These are phyloP conservation scores for Ifrita kowaldi DNA, from an alignment of 2,113 vertebrate species.

Conservation along the genomic window DNA sequence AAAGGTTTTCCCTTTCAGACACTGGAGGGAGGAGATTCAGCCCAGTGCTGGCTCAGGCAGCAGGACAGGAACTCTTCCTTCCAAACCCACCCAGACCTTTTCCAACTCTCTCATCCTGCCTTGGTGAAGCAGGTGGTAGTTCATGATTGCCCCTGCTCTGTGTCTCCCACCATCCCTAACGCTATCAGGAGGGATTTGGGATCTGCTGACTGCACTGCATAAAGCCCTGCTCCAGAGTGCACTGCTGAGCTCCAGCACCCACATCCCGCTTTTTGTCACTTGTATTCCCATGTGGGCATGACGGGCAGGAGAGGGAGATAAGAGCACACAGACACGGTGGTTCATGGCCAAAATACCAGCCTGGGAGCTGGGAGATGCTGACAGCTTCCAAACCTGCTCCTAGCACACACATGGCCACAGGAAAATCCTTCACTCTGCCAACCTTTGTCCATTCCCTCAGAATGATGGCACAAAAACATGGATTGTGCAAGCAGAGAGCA, in stretches of 20 bases:
- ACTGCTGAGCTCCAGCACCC: background rate
- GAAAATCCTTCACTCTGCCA: background rate
- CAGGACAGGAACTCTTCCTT: background rate
- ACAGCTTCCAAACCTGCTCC: background rate
- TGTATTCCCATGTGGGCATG: rapidly evolving
- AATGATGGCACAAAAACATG: rapidly evolving
- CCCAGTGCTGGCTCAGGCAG: background rate
- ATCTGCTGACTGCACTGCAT: background rate
- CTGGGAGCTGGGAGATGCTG: background rate
- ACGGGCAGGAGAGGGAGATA: background rate
- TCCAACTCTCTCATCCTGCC: background rate
- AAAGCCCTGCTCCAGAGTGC: background rate
- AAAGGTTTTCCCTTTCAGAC: background rate
- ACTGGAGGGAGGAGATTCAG: background rate
- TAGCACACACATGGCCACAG: rapidly evolving
- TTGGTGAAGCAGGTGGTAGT: rapidly evolving
- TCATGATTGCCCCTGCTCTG: rapidly evolving
- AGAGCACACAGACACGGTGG: rapidly evolving
- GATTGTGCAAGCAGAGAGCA: background rate
- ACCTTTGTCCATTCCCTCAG: background rate
- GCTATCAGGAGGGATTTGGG: background rate
- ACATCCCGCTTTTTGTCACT: rapidly evolving
- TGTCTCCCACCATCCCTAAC: rapidly evolving
- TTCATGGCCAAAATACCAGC: rapidly evolving
- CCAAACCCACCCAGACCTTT: background rate